These are phyloP conservation scores for Hyposoter dolosus DNA, from an alignment of 2,888 invertebrate species.

Conservation along the genomic window DNA sequence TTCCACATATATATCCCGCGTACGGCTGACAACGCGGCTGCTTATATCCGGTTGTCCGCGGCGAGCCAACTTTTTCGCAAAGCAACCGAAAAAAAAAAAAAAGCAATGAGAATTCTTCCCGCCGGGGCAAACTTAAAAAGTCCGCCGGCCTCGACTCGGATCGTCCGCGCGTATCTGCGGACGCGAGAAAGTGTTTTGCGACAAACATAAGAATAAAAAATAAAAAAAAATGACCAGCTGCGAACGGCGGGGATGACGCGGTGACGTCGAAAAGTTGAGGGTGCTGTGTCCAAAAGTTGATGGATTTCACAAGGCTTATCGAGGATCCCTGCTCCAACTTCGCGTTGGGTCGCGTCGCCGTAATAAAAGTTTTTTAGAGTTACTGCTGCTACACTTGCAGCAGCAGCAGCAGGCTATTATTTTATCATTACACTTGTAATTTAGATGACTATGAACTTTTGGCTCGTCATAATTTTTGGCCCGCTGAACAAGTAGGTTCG, in stretches of 20 bases:
- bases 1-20: too few relatives aligned
- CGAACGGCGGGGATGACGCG: neutral
- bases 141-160: constrained; percentile 29
- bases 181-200: neutral
- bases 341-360: neutral
- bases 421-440: neutral
- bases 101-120: constrained; percentile 1
- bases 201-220: neutral
- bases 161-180: constrained; percentile 12
- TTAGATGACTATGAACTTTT: neutral
- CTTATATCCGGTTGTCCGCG: neutral
- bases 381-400: too few relatives aligned
- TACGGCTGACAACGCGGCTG: neutral
- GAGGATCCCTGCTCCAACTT: constrained; percentile 25
- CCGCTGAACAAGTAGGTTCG: neutral
- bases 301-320: constrained; percentile 30
- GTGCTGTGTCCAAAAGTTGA: constrained; percentile 28
- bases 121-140: constrained; percentile 46
- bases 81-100: neutral
- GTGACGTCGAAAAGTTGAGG: constrained; percentile 9
- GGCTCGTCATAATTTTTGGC: neutral
- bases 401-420: neutral
- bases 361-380: neutral
- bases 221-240: constrained; percentile 27
- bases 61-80: neutral